These are phyloP conservation scores for Diorhabda elongata DNA, from an alignment of 1,140 invertebrate genomes.

Conservation along the genomic window DNA sequence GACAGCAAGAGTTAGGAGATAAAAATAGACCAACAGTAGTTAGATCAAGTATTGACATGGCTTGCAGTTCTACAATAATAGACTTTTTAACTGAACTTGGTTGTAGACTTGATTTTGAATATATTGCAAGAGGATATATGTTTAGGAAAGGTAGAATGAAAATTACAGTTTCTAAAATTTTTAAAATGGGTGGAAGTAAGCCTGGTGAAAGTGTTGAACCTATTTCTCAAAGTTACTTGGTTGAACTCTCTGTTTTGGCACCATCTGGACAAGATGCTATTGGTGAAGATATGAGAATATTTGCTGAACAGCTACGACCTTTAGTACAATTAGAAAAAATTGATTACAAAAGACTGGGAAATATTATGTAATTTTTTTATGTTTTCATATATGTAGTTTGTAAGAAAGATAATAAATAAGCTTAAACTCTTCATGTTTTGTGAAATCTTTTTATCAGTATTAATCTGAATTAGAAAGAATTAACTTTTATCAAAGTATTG, in stretches of 20 bases:
- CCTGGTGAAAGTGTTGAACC: constrained; percentile 70
- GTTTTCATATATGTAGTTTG: too few relatives aligned
- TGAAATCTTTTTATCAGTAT: too few relatives aligned
- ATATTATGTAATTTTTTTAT: constrained; percentile 41
- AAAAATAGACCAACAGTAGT: constrained; percentile 86
- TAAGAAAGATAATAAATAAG: too few relatives aligned
- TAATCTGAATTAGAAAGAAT: too few relatives aligned
- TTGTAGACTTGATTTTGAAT: constrained; percentile 88
- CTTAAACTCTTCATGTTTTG: too few relatives aligned
- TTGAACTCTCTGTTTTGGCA: constrained; percentile 89
- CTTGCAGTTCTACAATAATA: constrained; percentile 81
- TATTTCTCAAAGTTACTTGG: constrained; percentile 87
- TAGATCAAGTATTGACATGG: constrained; percentile 86
- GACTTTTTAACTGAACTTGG: constrained; percentile 92
- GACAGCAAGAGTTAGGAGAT: constrained; percentile 84
- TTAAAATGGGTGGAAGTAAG: constrained; percentile 72
- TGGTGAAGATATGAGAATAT: constrained; percentile 91
- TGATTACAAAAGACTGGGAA: constrained; percentile 75
- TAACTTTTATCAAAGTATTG: too few relatives aligned
- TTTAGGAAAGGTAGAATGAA: constrained; percentile 97
- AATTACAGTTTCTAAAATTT: constrained; percentile 92
- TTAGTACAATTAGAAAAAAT: constrained; percentile 87
- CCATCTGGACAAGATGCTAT: constrained; percentile 90
- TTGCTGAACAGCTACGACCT: constrained; percentile 92
- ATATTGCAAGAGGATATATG: constrained; percentile 89